Evolutionary conservation across 2,113 vertebrate genomes (phyloP).

Genomic region (Gavialis gangeticus): DNA sequence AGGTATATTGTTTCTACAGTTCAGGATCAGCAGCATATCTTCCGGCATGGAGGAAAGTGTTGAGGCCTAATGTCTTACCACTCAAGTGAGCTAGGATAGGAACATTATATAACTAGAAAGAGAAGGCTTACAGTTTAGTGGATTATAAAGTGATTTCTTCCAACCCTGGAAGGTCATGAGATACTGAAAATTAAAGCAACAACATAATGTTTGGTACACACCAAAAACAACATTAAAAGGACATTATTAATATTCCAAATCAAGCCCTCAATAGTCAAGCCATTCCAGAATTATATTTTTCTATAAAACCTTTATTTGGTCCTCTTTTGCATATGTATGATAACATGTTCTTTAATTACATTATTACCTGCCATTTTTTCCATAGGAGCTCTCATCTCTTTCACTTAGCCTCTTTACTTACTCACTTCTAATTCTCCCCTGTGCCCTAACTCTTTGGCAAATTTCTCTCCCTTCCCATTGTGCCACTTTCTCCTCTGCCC

Average conservation of each 20-base stretch:
- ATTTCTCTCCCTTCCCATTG: no score
- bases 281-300: background rate
- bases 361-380: background rate
- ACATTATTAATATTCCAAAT: background rate
- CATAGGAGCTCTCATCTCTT: background rate
- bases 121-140: background rate
- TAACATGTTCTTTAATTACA: background rate
- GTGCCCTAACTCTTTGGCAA: no score
- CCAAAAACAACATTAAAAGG: background rate
- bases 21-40: background rate
- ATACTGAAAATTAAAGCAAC: background rate
- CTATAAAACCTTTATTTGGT: background rate
- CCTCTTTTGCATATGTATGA: background rate
- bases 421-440: no score
- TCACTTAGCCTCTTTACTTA: no score
- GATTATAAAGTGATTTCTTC: background rate
- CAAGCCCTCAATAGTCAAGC: background rate
- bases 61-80: background rate
- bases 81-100: background rate
- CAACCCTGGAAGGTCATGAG: background rate
- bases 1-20: background rate
- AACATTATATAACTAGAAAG: background rate
- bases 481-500: no score
- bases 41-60: background rate
- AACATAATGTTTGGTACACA: background rate